These are phyloP conservation scores for Mactra quadrangularis DNA, from an alignment of 1,140 invertebrate genomes.

Conservation along the genomic window DNA sequence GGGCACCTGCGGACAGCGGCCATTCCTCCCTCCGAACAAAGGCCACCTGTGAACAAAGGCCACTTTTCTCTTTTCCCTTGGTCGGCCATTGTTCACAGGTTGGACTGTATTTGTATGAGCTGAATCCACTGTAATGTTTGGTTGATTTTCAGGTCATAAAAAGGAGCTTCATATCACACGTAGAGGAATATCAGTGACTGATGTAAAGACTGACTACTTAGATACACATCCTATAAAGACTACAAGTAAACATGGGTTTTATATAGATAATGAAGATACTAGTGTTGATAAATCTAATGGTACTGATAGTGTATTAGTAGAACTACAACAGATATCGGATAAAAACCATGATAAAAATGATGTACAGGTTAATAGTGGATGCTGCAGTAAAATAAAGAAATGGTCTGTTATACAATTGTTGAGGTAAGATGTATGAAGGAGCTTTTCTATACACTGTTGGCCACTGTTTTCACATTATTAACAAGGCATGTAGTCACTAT, in stretches of 20 bases:
- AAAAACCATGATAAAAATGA: neutral
- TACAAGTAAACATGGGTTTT: neutral
- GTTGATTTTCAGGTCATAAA: constrained; percentile 11
- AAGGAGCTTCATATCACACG: constrained; percentile 46
- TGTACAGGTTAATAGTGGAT: neutral
- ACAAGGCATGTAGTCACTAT: too few relatives aligned
- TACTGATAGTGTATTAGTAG: neutral
- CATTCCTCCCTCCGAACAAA: too few relatives aligned
- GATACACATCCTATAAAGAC: neutral
- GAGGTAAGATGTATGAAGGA: neutral
- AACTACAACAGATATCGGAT: neutral
- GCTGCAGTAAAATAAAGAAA: neutral
- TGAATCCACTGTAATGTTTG: too few relatives aligned
- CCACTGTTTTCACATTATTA: too few relatives aligned
- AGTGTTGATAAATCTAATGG: neutral
- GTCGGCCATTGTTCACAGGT: too few relatives aligned
- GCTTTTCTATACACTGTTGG: too few relatives aligned
- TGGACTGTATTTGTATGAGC: too few relatives aligned
- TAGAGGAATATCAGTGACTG: constrained; percentile 17
- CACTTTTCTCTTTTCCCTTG: too few relatives aligned
- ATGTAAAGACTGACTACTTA: neutral
- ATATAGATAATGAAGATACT: constrained; percentile 19
- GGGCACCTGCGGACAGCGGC: too few relatives aligned
- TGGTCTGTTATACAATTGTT: neutral
- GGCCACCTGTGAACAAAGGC: too few relatives aligned